Evolutionary conservation across 2,113 vertebrate species (phyloP).

Genomic region (Trematocara stigmaticum): DNA sequence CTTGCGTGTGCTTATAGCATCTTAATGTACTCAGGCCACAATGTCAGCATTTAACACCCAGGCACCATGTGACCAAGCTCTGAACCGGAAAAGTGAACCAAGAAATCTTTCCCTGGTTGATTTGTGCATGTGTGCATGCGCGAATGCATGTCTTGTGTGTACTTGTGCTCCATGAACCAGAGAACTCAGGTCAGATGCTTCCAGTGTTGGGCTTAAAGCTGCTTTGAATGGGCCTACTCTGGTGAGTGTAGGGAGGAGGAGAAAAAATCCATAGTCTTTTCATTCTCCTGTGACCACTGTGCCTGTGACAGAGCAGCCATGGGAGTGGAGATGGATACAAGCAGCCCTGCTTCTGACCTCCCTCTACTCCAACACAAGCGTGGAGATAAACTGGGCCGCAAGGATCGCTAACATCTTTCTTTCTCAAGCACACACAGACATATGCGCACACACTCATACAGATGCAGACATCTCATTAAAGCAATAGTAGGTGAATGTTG

Average conservation of each 20-base stretch:
- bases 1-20: not conserved
- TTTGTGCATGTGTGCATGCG: not conserved
- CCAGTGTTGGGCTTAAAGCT: constrained; percentile 46
- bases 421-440: constrained; percentile 41
- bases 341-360: constrained; percentile 67
- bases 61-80: constrained; percentile 23
- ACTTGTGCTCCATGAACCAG: constrained; percentile 45
- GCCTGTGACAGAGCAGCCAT: constrained; percentile 69
- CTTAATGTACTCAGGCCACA: constrained; percentile 23
- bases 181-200: constrained; percentile 45
- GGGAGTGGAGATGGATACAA: constrained; percentile 69
- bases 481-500: constrained; percentile 69
- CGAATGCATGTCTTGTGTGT: not conserved
- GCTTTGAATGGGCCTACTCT: constrained; percentile 57
- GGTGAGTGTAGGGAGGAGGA: constrained; percentile 41
- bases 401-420: constrained; percentile 64
- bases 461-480: constrained; percentile 66
- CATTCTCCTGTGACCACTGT: constrained; percentile 68
- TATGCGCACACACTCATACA: constrained; percentile 7
- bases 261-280: constrained; percentile 72
- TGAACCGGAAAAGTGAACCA: constrained; percentile 42
- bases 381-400: constrained; percentile 69
- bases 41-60: constrained; percentile 31
- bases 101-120: not conserved
- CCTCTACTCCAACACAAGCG: constrained; percentile 59